phyloP scores from a whole-genome alignment of 1,140 invertebrate species.

The Macrotrachela quadricornifera region DNA sequence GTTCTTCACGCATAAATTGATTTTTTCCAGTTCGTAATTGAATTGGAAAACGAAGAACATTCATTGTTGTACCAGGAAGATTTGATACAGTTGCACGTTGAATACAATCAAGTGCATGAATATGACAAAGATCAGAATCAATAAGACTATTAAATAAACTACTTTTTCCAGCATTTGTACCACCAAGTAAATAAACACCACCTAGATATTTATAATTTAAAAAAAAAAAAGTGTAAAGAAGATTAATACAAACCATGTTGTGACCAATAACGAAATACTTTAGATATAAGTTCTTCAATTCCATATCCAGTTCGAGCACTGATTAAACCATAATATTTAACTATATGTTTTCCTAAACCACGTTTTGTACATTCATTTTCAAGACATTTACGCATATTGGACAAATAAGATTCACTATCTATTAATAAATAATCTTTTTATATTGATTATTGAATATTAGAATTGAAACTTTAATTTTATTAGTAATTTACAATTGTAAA shows the following conservation, averaged over 20 bases:
- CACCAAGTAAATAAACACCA: conserved; percentile 71
- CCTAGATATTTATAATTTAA: conserved; percentile 15
- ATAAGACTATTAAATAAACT: conserved; percentile 72
- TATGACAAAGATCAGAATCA: conserved; percentile 75
- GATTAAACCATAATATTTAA: conserved; percentile 51
- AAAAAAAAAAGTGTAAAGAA: no score
- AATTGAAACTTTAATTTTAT: no score
- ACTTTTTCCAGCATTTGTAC: conserved; percentile 87
- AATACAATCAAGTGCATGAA: conserved; percentile 52
- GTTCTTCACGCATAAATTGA: conserved; percentile 34
- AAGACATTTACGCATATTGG: no score
- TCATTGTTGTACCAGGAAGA: conserved; percentile 85
- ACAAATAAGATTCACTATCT: conserved; percentile 45
- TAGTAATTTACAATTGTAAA: no score
- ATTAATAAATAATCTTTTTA: no score
- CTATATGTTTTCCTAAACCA: conserved; percentile 44
- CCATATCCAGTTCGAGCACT: conserved; percentile 83
- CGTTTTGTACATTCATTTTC: conserved; percentile 21
- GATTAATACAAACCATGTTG: background rate
- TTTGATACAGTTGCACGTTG: conserved; percentile 65
- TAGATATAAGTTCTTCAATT: conserved; percentile 63
- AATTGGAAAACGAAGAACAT: conserved; percentile 51
- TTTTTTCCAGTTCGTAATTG: conserved; percentile 31
- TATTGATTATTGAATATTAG: no score
- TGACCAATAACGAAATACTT: conserved; percentile 45